Percentiles rank a stretch among this genome's conserved stretches.
phyloP scores from a whole-genome alignment of 1,140 invertebrate species.

The Caenorhabditis brenneri region DNA sequence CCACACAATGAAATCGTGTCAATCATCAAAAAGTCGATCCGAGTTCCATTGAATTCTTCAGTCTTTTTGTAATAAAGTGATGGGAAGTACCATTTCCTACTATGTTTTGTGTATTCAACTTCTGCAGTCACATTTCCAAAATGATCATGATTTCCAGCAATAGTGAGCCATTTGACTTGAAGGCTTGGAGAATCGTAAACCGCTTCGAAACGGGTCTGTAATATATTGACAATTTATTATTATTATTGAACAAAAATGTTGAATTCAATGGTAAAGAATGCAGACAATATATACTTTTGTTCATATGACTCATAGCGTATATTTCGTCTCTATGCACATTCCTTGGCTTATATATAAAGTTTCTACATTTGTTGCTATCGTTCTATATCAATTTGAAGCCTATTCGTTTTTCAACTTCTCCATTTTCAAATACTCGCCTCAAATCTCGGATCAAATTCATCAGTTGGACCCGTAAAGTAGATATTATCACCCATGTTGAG shows the following conservation, averaged over 20 bases:
- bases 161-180: conserved; percentile 71
- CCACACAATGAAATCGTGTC: conserved; percentile 73
- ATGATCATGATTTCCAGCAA: conserved; percentile 75
- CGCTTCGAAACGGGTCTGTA: conserved; percentile 50
- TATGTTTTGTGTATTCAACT: conserved; percentile 71
- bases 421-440: conserved; percentile 29
- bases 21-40: conserved; percentile 72
- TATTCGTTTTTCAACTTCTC: not conserved
- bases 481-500: conserved; percentile 62
- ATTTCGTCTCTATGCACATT: too few species aligned
- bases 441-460: conserved; percentile 60
- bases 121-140: conserved; percentile 72
- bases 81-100: conserved; percentile 73
- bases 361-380: too few species aligned
- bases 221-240: not conserved
- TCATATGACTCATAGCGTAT: not conserved
- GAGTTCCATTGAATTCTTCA: conserved; percentile 56
- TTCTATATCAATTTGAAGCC: too few species aligned
- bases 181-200: conserved; percentile 61
- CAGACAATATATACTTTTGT: not conserved
- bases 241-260: not conserved
- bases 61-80: conserved; percentile 72
- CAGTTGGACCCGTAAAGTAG: conserved; percentile 61
- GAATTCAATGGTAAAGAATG: not conserved
- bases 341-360: too few species aligned